Evolutionary conservation across 2,113 vertebrate species (phyloP), one percentile per base, ranked within the genome.

Genomic region (Peucedramus taeniatus): DNA sequence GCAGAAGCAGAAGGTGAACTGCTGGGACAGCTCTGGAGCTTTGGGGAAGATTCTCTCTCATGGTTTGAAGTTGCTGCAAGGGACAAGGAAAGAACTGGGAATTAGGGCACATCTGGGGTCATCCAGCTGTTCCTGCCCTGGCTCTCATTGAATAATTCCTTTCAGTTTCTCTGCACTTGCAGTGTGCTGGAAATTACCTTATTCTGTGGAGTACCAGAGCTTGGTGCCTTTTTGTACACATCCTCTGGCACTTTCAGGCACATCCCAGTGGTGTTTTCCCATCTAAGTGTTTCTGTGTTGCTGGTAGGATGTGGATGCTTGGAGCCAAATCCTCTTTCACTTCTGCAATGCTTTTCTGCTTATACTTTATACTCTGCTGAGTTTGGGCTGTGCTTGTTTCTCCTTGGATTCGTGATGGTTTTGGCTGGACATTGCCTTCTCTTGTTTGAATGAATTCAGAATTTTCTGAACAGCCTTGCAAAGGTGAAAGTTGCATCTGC

Each of bases 331-430:
- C 10, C 44, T 57, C 54, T 64, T 23, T 6, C 1, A 11, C 15
- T 54, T 65, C 45, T 72, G 57, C 59, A 35, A 1, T 24, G 59
- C 24, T 74, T 30, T 40, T n/a, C 18, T 51, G 61, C 49, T 61
- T 22, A 0, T 28, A 4, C 7, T 14, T 61, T 37, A 0, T 7
- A 7, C 26, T 54, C 8, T 44, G 63, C 24, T 60, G 26, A 37
- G 6, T 19, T 44, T 31, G 53, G 35, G 44, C 22, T 64, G 18
- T 56, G 40, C 8, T 31, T 10, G 17, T 47, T 39, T 56, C 15
- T 61, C 40, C 15, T 71, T 3, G 5, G 17, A 49, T 47, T 72
- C 5, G 0, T 8, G 24, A 44, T 66, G 42, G 4, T 37, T 88
- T 60, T 35, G 78, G 21, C 27, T 75, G 42, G 28, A 40, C 0